Percentiles rank a stretch among this genome's conserved stretches.
phyloP scores from a whole-genome alignment of 2,113 vertebrate species.

The Petaurus breviceps region DNA sequence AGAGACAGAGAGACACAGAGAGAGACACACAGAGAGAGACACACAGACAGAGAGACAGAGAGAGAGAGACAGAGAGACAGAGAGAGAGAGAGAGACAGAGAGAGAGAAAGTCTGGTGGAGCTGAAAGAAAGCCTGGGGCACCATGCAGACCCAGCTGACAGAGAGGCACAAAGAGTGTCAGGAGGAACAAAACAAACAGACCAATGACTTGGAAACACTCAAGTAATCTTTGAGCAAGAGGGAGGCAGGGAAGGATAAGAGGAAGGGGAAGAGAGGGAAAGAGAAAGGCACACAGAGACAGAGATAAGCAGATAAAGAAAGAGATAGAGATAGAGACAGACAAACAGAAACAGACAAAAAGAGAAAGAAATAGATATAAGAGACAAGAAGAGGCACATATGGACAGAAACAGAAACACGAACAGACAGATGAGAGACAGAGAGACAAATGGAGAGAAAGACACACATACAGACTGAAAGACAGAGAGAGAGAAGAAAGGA shows the following conservation, averaged over 20 bases:
- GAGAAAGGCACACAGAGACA: background rate
- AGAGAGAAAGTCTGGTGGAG: background rate
- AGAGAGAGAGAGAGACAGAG: background rate
- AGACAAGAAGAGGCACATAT: background rate
- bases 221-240: background rate
- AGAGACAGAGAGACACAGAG: background rate
- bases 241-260: background rate
- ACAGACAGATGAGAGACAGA: background rate
- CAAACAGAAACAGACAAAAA: background rate
- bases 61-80: background rate
- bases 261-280: background rate
- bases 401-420: background rate
- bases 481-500: too few relatives aligned
- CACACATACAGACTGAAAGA: background rate
- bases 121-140: conserved; percentile 18
- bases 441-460: too few relatives aligned
- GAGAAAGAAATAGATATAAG: background rate
- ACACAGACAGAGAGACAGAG: background rate
- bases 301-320: background rate
- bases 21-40: background rate
- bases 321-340: too few relatives aligned
- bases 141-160: conserved; percentile 14
- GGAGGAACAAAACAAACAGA: conserved; percentile 42
- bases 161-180: conserved; percentile 54
- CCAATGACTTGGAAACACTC: background rate